Evolutionary conservation across 2,888 invertebrate species (phyloP), one percentile per base, ranked within the genome.

Genomic region (Chrysodeixis includens): DNA sequence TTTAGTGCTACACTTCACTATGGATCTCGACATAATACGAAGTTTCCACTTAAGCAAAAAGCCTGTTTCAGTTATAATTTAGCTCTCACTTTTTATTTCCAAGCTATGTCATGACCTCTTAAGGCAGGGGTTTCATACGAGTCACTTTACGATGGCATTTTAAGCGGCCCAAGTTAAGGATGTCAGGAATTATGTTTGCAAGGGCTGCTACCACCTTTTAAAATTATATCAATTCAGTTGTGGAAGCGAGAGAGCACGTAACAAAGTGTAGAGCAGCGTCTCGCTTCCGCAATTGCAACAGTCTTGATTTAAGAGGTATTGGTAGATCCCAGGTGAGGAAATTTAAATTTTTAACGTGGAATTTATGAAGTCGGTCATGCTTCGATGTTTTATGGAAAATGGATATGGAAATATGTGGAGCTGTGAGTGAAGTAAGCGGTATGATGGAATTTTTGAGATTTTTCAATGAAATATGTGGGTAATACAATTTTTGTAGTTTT

Each of bases 1-100:
- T 74, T 74, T 70, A 71, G 62, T 58, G 32, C 71, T 59, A 20
- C 70, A 56, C 56, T 66, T 40, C 59, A 54, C 78, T 76, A 71
- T 61, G 77, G 65, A 68, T 82, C 72, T 66, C 58, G 51, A 69
- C 66, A 74, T 79, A 74, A 82, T 80, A 74, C 75, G 69, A 69
- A 76, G 68, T 74, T 76, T 73, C 75, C 74, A 79, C 80, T 82
- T 79, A 75, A 73, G 76, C 62, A 75, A 75, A 79, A 74, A 83
- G 82, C 71, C 63, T 46, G 73, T 62, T 66, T 68, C 69, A 75
- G 73, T 82, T 77, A 83, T 82, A 82, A 83, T 82, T 83, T 82
- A 66, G 59, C 72, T 54, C 70, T 78, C 64, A 78, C 73, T 81
- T 83, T 83, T 78, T 81, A 77, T 75, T 73, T 71, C 69, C 55